Evolutionary conservation across 2,888 invertebrate genomes (phyloP).

Genomic region (Xylocampa areola): DNA sequence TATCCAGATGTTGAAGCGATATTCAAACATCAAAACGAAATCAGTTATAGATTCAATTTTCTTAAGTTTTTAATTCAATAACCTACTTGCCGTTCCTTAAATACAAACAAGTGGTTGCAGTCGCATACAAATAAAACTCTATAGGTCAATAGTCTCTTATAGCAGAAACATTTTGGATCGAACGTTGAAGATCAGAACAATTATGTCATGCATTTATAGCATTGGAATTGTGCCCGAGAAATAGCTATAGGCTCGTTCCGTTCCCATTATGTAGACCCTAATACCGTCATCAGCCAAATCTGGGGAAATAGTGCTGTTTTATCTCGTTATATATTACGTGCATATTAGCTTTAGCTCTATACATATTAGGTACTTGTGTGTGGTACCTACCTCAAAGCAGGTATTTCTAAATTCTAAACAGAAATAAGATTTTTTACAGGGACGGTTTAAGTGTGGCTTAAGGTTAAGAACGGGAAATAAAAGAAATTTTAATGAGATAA

Average conservation of each 20-base stretch:
- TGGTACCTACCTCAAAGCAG: not conserved
- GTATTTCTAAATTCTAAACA: conserved; percentile 10
- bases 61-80: conserved; percentile 42
- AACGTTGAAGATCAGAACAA: conserved; percentile 29
- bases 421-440: conserved; percentile 17
- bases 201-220: conserved; percentile 25
- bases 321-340: conserved; percentile 4
- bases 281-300: not conserved
- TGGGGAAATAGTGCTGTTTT: not conserved
- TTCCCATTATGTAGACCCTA: conserved; percentile 1
- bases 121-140: conserved; percentile 20
- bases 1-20: conserved; percentile 59
- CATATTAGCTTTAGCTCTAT: conserved; percentile 12
- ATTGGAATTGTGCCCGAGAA: conserved; percentile 41
- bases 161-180: conserved; percentile 36
- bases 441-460: conserved; percentile 19
- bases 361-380: too few relatives aligned
- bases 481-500: conserved; percentile 39
- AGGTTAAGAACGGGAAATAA: conserved; percentile 35
- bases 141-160: conserved; percentile 38
- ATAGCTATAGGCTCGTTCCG: conserved; percentile 1
- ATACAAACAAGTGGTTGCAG: conserved; percentile 23
- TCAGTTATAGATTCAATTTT: conserved; percentile 38
- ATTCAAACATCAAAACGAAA: conserved; percentile 36
- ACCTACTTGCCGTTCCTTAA: conserved; percentile 31